Base-by-base conservation (phyloP, 2,888 invertebrate genomes). In the Galerucella calmariensis region DNA sequence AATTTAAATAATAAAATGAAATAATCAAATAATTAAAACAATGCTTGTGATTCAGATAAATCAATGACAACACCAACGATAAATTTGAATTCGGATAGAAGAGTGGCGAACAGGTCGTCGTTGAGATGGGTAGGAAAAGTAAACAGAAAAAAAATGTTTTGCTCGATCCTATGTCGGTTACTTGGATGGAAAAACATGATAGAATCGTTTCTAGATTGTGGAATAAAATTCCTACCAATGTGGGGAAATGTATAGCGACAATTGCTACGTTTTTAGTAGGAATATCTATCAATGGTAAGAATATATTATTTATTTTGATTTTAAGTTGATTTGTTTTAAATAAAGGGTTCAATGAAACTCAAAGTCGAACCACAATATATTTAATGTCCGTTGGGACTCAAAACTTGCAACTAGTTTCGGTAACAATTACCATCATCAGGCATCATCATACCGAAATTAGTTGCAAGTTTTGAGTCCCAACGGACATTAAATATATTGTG, bases 261-360 rank as follows among this genome's bases (percentile, higher is more conserved):
- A 80, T 92, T 0, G 91, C 91, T 0, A 88, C 92, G 27, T 92
- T 92, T 82, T 87, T 90, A 14, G 88, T 92, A 61, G 92, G 92
- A 67, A 88, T 92, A 11, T 91, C 91, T 0, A 87, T 92, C 56
- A 89, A 91, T 88, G 92, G 92, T 92, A 84, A 83, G 84, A 69
- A 9, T 53, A 20, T 24, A 67, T 24, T 16, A 14, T 62, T 27
- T 9, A 46, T 16, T 61, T 67, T 27, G 9, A 20, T 24, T n/a
- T 53, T 24, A 35, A 58, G 46, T n/a, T 61, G 12, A 61, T 24
- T 46, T 56, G 27, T 73, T 75, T 24, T 75, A 20, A 20, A 20
- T 20, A 20, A 20, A 20, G 20, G 20, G 20, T 20, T 20, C 20
- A 20, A 20, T 20, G n/a, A n/a, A n/a, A n/a, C n/a, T n/a, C n/a